Conservation (phyloP, 2,888 invertebrate species). For the Eilema caniola region DNA sequence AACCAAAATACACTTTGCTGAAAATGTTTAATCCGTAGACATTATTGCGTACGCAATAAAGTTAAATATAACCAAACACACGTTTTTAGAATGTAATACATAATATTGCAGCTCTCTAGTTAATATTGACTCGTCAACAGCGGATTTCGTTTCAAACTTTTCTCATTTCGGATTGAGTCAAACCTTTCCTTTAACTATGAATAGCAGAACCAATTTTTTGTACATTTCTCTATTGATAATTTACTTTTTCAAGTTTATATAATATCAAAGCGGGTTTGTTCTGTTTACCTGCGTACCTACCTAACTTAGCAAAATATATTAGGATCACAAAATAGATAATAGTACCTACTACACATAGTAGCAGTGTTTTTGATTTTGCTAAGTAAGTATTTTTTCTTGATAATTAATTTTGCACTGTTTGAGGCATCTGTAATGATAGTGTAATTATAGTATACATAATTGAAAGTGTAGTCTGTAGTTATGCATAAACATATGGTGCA, state of each 20-base stretch:
- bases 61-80: constrained; percentile 10
- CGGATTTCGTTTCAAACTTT: constrained; percentile 82
- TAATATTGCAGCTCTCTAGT: constrained; percentile 72
- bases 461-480: too few species aligned
- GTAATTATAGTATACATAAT: too few species aligned
- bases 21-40: constrained; percentile 9
- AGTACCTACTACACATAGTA: too few species aligned
- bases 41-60: constrained; percentile 12
- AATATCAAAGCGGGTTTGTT: too few species aligned
- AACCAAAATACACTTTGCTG: constrained; percentile 31
- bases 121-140: constrained; percentile 84
- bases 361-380: too few species aligned
- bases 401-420: too few species aligned
- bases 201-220: constrained; percentile 51
- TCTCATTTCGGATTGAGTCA: constrained; percentile 82
- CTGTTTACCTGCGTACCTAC: too few species aligned
- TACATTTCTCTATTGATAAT: constrained; percentile 44
- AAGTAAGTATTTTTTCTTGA: too few species aligned
- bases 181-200: constrained; percentile 55
- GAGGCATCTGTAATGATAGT: too few species aligned
- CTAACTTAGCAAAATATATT: too few species aligned
- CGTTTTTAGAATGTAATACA: constrained; percentile 33
- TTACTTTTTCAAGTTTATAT: constrained; percentile 22
- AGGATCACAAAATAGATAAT: too few species aligned
- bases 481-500: too few species aligned